Conservation (phyloP, 2,113 vertebrate genomes). For the Macroglossus sobrinus region DNA sequence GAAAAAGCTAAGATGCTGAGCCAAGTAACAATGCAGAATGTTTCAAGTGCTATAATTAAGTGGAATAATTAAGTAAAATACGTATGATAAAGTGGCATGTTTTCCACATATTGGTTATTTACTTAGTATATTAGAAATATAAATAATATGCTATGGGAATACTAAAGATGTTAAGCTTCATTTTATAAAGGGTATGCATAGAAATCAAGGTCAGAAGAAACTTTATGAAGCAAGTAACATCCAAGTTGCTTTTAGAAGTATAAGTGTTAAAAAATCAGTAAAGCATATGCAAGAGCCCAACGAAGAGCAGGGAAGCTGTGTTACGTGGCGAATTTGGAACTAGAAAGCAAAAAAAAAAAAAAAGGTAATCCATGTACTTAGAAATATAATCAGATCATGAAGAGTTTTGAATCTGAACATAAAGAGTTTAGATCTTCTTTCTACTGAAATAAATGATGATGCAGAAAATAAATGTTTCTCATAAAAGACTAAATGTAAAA, state of each 20-base stretch:
- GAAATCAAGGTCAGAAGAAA: background rate
- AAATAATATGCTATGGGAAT: background rate
- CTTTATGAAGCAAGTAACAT: background rate
- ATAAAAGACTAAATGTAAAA: background rate
- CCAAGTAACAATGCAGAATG: background rate
- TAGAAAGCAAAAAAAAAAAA: background rate
- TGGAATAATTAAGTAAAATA: background rate
- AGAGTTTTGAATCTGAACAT: background rate
- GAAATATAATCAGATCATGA: background rate
- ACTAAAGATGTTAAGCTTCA: background rate
- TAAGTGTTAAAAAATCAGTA: background rate
- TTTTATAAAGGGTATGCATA: background rate
- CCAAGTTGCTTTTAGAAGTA: background rate
- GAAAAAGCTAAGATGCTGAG: background rate
- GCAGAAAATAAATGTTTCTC: conserved; percentile 25
- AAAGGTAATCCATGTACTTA: background rate
- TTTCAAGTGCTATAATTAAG: background rate
- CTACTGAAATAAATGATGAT: background rate
- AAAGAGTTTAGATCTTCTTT: conserved; percentile 16
- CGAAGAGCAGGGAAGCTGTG: background rate
- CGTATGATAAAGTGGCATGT: background rate
- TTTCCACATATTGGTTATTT: background rate
- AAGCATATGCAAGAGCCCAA: background rate
- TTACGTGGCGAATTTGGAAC: background rate
- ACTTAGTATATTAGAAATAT: background rate